Base-by-base conservation (phyloP, 2,888 invertebrate species). In the Amblyjoppa proteus region DNA sequence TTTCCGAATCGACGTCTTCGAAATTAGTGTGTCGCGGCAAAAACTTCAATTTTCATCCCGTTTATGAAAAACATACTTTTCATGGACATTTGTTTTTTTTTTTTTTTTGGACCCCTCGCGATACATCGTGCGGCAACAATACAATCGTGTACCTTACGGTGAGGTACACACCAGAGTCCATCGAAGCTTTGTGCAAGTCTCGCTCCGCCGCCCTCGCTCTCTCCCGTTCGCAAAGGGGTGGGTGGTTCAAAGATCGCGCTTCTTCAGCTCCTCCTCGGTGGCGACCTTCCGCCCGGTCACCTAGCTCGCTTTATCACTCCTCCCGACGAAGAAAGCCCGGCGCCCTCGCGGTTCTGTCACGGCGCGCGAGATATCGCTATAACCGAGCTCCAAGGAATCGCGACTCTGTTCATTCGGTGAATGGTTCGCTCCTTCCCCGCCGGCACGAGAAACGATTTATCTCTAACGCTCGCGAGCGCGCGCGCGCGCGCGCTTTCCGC, bases 391-490 rank as follows among this genome's bases (percentile, higher is more conserved):
- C 34, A n/a, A 38, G 58, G 53, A 74, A 73, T 78, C 81, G 73
- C 73, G 58, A 58, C 49, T 45, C 25, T 16, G 56, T 41, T 28
- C 20, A 71, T 66, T 25, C 53, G 5, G 51, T 68, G 71, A 85
- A 85, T 85, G 68, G 71, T 58, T 66, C 58, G 20, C 58, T 20
- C 53, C 53, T 28, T 70, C 16, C 34, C 28, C 31, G 16, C 61
- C n/a, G 38, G 53, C 58, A 76, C 56, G 83, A 82, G 83, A 83
- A 85, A 71, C 85, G 85, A 85, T 85, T 85, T 85, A 85, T 85
- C 85, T 85, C 76, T 73, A 73, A 79, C 85, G 76, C 75, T 76
- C 38, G 79, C 80, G 79, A 66, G 66, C 68, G 53, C 73, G 31
- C 28, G 20, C 73, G 31, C 28, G 20, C 20, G 31, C 38, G 38